Conservation (phyloP, 92 coral and sea anemone genomes). For the Muricea muricata region DNA sequence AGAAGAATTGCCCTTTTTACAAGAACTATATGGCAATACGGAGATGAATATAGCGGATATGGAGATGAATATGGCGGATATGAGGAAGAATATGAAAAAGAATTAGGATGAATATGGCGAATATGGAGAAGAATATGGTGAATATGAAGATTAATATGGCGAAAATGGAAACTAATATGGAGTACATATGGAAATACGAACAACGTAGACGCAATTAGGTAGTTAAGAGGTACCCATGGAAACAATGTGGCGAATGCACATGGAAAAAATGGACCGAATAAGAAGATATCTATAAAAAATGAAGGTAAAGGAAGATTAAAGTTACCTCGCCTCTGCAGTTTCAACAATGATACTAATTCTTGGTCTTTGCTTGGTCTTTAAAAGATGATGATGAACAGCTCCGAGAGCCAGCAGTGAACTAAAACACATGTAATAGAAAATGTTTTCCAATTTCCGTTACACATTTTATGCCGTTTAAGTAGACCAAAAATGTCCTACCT, state of each 20-base stretch:
- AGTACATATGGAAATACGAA: background rate
- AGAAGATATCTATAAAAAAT: too few relatives aligned
- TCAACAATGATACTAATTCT: slow-evolving; percentile 84
- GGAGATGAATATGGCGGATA: background rate
- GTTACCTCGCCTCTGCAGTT: slow-evolving; percentile 88
- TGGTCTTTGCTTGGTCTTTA: slow-evolving; percentile 91
- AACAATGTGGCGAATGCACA: too few relatives aligned
- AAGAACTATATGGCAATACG: background rate
- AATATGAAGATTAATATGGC: too few relatives aligned
- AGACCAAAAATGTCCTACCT: slow-evolving; percentile 68
- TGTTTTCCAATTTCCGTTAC: too few relatives aligned
- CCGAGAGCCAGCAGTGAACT: slow-evolving; percentile 91
- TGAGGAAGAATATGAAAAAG: background rate
- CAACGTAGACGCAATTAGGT: too few relatives aligned
- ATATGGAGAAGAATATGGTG: too few relatives aligned
- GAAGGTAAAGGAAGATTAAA: too few relatives aligned
- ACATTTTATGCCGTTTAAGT: too few relatives aligned
- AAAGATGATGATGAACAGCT: slow-evolving; percentile 91
- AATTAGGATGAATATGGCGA: background rate
- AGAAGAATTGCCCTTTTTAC: background rate
- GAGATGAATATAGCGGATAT: background rate
- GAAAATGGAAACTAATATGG: background rate
- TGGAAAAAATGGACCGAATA: too few relatives aligned
- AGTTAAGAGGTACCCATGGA: too few relatives aligned
- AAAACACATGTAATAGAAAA: background rate